These are phyloP conservation scores for Phrynocephalus guinanensis DNA, from an alignment of 2,797 vertebrate species.

Conservation along the genomic window DNA sequence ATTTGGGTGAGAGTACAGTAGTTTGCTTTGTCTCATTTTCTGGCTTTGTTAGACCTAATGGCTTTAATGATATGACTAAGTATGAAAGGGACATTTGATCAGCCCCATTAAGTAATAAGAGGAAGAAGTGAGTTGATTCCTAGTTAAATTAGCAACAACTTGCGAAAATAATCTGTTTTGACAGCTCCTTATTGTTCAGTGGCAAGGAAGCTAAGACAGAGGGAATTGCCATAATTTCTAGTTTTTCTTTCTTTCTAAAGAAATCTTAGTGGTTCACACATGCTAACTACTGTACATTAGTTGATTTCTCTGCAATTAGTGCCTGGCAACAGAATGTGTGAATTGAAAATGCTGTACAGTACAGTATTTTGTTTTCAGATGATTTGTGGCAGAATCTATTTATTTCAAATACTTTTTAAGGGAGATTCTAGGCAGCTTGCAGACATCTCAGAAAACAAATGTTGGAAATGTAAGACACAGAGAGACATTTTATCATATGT, in stretches of 20 bases:
- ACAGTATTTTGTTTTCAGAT: background rate
- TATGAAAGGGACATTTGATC: background rate
- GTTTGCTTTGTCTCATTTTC: constrained; percentile 20
- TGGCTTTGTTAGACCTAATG: background rate
- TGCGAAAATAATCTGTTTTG: background rate
- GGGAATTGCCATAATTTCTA: background rate
- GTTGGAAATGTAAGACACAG: too few species aligned
- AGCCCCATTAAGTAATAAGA: constrained; percentile 18
- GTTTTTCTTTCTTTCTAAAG: background rate
- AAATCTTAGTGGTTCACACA: constrained; percentile 4
- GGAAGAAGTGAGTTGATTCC: background rate
- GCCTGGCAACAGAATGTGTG: background rate
- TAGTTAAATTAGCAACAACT: constrained; percentile 5
- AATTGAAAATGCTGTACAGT: background rate
- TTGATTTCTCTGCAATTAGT: background rate
- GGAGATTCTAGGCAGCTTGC: background rate
- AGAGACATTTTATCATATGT: too few species aligned
- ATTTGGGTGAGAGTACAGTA: fast-evolving
- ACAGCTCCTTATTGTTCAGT: background rate
- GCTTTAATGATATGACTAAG: background rate
- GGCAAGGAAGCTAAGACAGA: constrained; percentile 8
- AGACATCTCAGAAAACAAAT: background rate
- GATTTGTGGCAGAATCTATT: background rate
- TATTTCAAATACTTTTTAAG: background rate
- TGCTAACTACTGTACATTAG: background rate